Percentiles rank a stretch among this genome's conserved stretches.
phyloP scores from a whole-genome alignment of 2,888 invertebrate genomes.

The Aleiodes alternator region DNA sequence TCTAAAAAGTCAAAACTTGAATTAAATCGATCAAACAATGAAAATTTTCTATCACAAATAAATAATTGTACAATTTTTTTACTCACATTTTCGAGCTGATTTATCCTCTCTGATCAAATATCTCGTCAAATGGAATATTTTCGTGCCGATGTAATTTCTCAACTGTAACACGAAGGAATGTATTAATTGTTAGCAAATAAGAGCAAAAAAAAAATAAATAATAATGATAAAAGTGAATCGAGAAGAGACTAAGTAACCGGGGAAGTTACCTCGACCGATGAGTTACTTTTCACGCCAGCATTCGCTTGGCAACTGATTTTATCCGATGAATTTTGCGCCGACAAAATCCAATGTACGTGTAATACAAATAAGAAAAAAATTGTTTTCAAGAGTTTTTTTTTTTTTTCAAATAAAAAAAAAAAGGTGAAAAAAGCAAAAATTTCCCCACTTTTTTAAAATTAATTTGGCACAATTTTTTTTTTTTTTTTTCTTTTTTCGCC shows the following conservation, averaged over 20 bases:
- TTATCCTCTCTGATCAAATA: no score
- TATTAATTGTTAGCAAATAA: no score
- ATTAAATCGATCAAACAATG: constrained; percentile 15
- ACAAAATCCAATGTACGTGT: constrained; percentile 6
- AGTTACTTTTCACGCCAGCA: not conserved
- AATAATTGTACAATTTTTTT: not conserved
- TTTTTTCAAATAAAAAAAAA: no score
- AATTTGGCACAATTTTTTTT: no score
- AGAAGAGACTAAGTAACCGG: not conserved
- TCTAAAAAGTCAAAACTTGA: constrained; percentile 3
- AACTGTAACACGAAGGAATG: not conserved
- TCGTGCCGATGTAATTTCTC: not conserved
- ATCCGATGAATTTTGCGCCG: not conserved
- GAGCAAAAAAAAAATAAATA: no score
- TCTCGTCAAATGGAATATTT: no score
- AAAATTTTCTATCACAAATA: not conserved
- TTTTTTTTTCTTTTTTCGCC: no score
- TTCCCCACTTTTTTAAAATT: no score
- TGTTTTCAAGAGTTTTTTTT: no score
- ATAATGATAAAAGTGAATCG: no score
- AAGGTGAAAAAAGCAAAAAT: no score
- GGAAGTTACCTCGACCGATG: not conserved
- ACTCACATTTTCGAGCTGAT: not conserved
- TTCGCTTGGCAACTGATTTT: constrained; percentile 14
- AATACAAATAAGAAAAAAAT: not conserved